A percentile compares a stretch with the other conserved stretches of the same genome.
phyloP scores from a whole-genome alignment of 2,888 invertebrate genomes.

The Ganaspis brasiliensis region DNA sequence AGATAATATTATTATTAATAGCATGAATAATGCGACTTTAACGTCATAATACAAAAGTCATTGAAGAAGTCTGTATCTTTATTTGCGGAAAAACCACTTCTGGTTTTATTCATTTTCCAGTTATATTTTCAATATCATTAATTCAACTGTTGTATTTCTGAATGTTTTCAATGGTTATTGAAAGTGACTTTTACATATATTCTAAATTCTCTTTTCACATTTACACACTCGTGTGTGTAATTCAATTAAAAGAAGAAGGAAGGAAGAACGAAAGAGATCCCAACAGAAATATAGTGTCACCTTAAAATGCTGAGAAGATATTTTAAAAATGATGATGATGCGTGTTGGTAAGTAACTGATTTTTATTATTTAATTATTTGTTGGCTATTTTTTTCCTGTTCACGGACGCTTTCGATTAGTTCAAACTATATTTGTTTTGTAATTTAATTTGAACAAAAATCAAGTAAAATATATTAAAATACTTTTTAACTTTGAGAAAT shows the following conservation, averaged over 20 bases:
- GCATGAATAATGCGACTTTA: constrained; percentile 10
- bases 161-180: constrained; percentile 25
- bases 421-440: too few relatives aligned
- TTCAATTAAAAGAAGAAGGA: background rate
- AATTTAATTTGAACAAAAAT: too few relatives aligned
- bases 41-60: constrained; percentile 26
- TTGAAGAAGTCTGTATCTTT: constrained; percentile 27
- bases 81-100: background rate
- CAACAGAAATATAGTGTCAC: constrained; percentile 4
- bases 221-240: background rate
- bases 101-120: background rate
- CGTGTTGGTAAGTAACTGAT: constrained; percentile 23
- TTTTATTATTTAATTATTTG: background rate
- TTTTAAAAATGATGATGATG: background rate
- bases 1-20: constrained; percentile 21
- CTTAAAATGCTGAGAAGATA: constrained; percentile 5
- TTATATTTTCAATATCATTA: background rate
- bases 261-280: constrained; percentile 38
- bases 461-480: too few relatives aligned
- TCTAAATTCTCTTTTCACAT: background rate
- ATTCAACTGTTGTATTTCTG: background rate
- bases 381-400: too few relatives aligned
- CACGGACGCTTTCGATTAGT: too few relatives aligned
- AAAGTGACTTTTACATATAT: constrained; percentile 28
- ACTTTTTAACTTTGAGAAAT: too few relatives aligned